These are phyloP conservation scores for Labeo rohita DNA, from an alignment of 2,113 vertebrate genomes.

Conservation along the genomic window DNA sequence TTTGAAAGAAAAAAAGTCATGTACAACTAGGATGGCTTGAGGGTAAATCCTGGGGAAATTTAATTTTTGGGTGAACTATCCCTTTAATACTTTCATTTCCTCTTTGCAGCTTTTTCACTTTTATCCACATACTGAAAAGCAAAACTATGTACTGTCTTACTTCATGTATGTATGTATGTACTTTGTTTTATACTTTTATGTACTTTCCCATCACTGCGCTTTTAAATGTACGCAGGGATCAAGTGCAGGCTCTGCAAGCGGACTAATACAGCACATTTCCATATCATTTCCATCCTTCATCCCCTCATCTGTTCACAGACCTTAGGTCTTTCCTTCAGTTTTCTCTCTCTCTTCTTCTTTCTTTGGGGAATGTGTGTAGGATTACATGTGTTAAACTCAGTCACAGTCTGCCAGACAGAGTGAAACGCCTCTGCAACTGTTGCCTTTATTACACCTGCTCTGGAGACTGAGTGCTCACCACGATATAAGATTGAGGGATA, in stretches of 20 bases:
- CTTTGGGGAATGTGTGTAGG: constrained; percentile 28
- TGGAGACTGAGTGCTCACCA: constrained; percentile 40
- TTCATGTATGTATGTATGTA: background rate
- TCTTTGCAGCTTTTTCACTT: background rate
- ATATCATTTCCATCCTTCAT: background rate
- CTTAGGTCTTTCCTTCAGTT: constrained; percentile 7
- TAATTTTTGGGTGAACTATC: too few species aligned
- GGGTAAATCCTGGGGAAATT: too few species aligned
- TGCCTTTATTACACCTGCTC: constrained; percentile 49
- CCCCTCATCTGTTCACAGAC: constrained; percentile 41
- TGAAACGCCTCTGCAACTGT: constrained; percentile 48
- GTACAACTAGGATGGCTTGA: too few species aligned
- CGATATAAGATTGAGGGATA: constrained; percentile 30
- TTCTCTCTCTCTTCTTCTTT: background rate
- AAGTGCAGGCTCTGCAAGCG: constrained; percentile 32
- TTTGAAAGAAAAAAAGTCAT: too few species aligned
- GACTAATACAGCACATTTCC: constrained; percentile 39
- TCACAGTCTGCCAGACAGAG: constrained; percentile 54
- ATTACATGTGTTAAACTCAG: constrained; percentile 55
- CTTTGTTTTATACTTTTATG: background rate
- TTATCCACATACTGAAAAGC: background rate
- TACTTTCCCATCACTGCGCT: background rate
- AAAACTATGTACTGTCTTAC: background rate
- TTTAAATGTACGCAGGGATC: constrained; percentile 19
- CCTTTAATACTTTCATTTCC: background rate